Evolutionary conservation across 2,113 vertebrate genomes (phyloP).

Genomic region (Nycticryphes semicollaris): DNA sequence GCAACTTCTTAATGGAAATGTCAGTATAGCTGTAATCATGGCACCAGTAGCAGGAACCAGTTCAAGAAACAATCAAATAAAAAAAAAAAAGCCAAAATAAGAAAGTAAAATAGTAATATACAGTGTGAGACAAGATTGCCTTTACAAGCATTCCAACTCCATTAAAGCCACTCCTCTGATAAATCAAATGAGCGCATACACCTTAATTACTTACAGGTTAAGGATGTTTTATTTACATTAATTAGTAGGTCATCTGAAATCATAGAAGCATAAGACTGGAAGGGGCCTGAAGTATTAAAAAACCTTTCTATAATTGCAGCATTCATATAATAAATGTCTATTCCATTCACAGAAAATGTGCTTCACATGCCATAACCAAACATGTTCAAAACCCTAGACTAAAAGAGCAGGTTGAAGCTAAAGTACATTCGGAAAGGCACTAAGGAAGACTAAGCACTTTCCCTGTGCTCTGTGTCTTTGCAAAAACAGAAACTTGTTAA

Average conservation of each 20-base stretch:
- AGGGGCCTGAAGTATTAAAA: neutral
- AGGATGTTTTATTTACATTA: neutral
- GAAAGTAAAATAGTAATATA: neutral
- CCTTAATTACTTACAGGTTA: neutral
- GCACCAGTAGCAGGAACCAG: neutral
- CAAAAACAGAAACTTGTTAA: neutral
- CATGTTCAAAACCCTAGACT: neutral
- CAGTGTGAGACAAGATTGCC: neutral
- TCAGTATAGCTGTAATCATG: neutral
- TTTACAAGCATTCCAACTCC: neutral
- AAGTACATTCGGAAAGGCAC: neutral
- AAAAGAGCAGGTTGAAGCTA: neutral
- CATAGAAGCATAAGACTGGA: neutral
- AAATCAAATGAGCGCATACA: neutral
- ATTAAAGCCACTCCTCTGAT: neutral
- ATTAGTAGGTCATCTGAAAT: neutral
- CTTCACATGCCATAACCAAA: neutral
- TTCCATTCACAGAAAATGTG: neutral
- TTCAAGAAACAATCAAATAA: neutral
- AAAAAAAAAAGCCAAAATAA: neutral
- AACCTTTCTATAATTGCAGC: neutral
- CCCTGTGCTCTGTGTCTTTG: neutral
- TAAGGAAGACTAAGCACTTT: neutral
- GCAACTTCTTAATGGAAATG: slow-evolving; percentile 21
- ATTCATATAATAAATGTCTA: neutral